Percentiles rank a stretch among this genome's conserved stretches.
phyloP scores from a whole-genome alignment of 2,797 vertebrate genomes.

The Ptychadena robeensis region DNA sequence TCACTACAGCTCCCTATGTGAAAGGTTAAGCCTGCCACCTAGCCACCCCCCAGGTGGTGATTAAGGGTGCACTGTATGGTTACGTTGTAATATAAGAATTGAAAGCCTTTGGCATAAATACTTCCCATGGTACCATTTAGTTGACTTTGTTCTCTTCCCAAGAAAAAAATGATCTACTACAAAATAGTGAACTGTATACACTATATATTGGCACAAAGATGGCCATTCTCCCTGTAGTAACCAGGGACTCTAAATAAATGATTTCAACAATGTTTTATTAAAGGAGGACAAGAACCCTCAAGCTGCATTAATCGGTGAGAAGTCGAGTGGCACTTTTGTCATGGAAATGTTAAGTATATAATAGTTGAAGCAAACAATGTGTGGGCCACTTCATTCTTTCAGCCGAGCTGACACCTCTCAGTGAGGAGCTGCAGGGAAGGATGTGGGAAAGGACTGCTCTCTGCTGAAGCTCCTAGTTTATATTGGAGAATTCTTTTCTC shows the following conservation, averaged over 20 bases:
- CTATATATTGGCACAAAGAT: constrained; percentile 85
- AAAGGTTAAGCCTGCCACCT: constrained; percentile 12
- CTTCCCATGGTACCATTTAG: constrained; percentile 78
- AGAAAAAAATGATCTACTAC: constrained; percentile 83
- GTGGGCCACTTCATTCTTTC: constrained; percentile 98
- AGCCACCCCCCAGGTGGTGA: background rate
- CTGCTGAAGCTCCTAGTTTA: constrained; percentile 76
- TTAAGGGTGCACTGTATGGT: constrained; percentile 5
- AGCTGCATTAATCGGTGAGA: constrained; percentile 95
- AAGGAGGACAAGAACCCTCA: constrained; percentile 89
- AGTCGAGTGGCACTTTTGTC: constrained; percentile 99
- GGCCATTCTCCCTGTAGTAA: constrained; percentile 84
- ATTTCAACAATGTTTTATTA: constrained; percentile 98
- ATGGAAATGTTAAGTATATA: constrained; percentile 99
- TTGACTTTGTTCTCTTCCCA: constrained; percentile 74
- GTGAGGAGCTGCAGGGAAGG: constrained; percentile 94
- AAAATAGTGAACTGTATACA: constrained; percentile 84
- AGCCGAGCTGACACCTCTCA: constrained; percentile 96
- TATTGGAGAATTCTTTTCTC: constrained; percentile 76
- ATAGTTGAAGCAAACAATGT: constrained; percentile 95
- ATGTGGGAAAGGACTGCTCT: constrained; percentile 98
- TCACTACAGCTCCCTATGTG: background rate
- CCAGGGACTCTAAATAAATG: constrained; percentile 89
- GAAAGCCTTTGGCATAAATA: constrained; percentile 76
- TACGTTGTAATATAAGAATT: constrained; percentile 72